Base-by-base conservation (phyloP, 1,140 invertebrate species). In the Manduca sexta region DNA sequence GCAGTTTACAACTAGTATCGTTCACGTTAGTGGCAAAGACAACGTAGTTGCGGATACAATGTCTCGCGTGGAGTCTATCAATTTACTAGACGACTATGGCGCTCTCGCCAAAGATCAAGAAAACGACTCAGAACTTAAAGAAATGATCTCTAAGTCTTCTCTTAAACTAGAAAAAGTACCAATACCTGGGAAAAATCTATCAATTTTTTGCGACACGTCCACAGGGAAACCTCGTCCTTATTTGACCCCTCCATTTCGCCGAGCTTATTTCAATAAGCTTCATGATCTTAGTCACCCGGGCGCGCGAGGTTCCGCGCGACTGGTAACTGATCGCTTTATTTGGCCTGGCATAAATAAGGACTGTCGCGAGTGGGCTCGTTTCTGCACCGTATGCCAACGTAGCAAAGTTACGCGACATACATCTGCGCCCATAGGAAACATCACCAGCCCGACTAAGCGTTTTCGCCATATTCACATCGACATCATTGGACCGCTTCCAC, bases 61-160 rank as follows among this genome's bases (percentile, higher is more conserved):
- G 33, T 47, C 45, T 38, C 13, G 40, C 68, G 0, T 82, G 65
- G 51, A 60, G 59, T 5, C 45, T 49, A 45, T 17, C 4, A 26
- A 26, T 5, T 26, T 5, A 8, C 21, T 26, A 8, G 8, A 26
- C 8, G 21, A 26, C 21, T 26, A 5, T 26, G 8, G 8, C 4
- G 21, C 21, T 8, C 21, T 26, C 21, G 21, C 21, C 21, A 26
- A 26, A 8, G 4, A 3, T 26, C 21, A 26, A 8, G 4, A 26
- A 3, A 8, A 3, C 21, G 21, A 26, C 8, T 26, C 21, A 5
- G 21, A 26, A 8, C 8, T 26, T 3, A 26, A 26, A 8, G 8
- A 3, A 26, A 3, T 26, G 4, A 26, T 26, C 4, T 8, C 4
- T 5, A 8, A 8, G 4, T 26, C 33, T 3, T 34, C 33, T 4